These are phyloP conservation scores for Diorhabda elongata DNA, from an alignment of 1,140 invertebrate species.

Conservation along the genomic window DNA sequence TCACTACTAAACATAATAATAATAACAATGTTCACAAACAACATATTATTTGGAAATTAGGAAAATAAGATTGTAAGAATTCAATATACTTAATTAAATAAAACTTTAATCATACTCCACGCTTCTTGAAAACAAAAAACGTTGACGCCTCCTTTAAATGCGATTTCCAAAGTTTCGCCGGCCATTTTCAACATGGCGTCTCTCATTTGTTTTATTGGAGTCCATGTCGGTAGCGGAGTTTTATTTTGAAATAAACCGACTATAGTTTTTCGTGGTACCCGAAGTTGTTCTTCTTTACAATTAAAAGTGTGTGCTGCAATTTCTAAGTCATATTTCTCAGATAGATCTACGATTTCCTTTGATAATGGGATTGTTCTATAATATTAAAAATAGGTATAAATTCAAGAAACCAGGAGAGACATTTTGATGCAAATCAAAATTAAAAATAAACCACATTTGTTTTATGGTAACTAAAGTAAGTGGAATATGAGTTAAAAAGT, in stretches of 20 bases:
- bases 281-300: conserved; percentile 59
- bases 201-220: conserved; percentile 71
- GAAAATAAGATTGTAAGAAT: no score
- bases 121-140: conserved; percentile 94
- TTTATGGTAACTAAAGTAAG: not conserved
- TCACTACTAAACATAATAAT: no score
- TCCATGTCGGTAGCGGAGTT: conserved; percentile 73
- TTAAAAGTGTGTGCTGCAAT: conserved; percentile 69
- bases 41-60: no score
- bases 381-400: not conserved
- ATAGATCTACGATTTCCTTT: conserved; percentile 37
- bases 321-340: conserved; percentile 66
- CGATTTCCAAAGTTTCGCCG: conserved; percentile 69
- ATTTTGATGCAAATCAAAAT: not conserved
- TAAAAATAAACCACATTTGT: not conserved
- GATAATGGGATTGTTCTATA: not conserved
- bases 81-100: no score
- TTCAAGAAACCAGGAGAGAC: not conserved
- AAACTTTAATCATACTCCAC: conserved; percentile 67
- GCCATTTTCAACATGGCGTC: conserved; percentile 77
- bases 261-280: conserved; percentile 65
- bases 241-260: conserved; percentile 78
- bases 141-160: conserved; percentile 77
- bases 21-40: no score
- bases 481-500: not conserved